Evolutionary conservation across 1,140 invertebrate genomes (phyloP).

Genomic region (Pseudomyrmex dendroicus): DNA sequence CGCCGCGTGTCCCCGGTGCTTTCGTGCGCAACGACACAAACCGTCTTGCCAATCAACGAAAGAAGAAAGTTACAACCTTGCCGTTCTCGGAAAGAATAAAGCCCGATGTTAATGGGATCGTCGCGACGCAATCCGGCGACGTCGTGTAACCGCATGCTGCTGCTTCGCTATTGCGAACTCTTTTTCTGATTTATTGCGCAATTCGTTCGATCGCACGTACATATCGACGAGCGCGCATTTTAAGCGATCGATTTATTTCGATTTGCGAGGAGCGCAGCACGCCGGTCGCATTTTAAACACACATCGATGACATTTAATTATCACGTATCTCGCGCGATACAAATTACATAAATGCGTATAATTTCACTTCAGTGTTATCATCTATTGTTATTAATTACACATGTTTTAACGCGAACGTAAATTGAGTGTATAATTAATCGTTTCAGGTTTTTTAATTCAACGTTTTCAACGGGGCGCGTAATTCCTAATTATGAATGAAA

Average conservation of each 20-base stretch:
- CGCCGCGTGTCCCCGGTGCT: background rate
- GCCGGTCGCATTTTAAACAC: background rate
- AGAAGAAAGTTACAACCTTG: constrained; percentile 45
- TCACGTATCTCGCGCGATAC: background rate
- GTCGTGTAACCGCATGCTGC: constrained; percentile 10
- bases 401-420: background rate
- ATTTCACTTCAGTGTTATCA: no score
- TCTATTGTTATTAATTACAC: background rate
- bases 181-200: constrained; percentile 24
- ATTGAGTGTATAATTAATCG: constrained; percentile 21
- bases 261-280: background rate
- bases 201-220: constrained; percentile 25
- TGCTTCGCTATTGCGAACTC: background rate
- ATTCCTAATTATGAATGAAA: background rate
- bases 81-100: background rate
- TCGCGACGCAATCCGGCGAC: background rate
- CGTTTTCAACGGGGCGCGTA: background rate
- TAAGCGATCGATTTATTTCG: constrained; percentile 33
- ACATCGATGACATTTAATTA: constrained; percentile 18
- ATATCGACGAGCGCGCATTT: background rate
- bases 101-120: background rate
- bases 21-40: background rate
- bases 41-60: background rate
- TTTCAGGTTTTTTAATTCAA: background rate
- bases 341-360: background rate